Conservation (phyloP, 2,888 invertebrate species). For the Drosophila mettleri region DNA sequence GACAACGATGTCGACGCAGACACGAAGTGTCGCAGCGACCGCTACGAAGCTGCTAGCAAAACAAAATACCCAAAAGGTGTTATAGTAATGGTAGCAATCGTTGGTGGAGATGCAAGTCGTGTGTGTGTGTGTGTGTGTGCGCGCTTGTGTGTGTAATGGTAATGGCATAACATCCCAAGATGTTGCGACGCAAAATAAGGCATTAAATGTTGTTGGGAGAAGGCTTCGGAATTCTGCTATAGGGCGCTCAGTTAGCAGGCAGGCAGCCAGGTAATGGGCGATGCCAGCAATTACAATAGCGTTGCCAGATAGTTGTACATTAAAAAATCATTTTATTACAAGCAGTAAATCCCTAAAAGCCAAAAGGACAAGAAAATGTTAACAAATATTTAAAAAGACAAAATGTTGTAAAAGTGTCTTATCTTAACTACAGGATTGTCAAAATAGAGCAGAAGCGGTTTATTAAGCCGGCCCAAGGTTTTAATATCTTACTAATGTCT, state of each 20-base stretch:
- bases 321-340: too few species aligned
- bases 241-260: slow-evolving; percentile 57
- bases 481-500: too few species aligned
- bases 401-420: too few species aligned
- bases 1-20: slow-evolving; percentile 9
- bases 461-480: too few species aligned
- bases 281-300: slow-evolving; percentile 15
- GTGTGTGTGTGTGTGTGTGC: neutral
- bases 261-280: slow-evolving; percentile 34
- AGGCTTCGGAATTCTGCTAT: slow-evolving; percentile 49
- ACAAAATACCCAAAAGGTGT: slow-evolving; percentile 68
- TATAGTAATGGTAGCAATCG: slow-evolving; percentile 50
- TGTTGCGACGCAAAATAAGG: slow-evolving; percentile 56
- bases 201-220: slow-evolving; percentile 41
- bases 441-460: too few species aligned
- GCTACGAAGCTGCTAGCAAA: slow-evolving; percentile 66
- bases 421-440: too few species aligned
- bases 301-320: slow-evolving; percentile 50
- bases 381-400: too few species aligned
- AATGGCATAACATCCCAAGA: slow-evolving; percentile 42
- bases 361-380: too few species aligned
- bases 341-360: too few species aligned
- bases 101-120: slow-evolving; percentile 2
- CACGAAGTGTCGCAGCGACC: slow-evolving; percentile 37
- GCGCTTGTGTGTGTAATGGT: slow-evolving; percentile 18